Conservation (phyloP, 2,113 vertebrate species). For the Kryptolebias marmoratus region DNA sequence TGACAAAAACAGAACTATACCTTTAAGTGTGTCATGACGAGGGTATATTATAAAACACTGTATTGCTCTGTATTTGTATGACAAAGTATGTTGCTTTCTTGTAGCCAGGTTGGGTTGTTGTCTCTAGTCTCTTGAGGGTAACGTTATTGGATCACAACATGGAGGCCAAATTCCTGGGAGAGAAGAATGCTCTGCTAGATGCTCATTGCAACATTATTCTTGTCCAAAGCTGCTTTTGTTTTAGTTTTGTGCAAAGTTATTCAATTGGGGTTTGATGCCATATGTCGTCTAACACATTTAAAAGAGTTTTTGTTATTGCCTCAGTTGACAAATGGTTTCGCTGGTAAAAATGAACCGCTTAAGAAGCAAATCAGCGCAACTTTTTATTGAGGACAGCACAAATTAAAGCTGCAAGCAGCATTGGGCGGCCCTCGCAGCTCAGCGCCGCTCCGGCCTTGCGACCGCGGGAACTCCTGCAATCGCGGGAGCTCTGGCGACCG, state of each 20-base stretch:
- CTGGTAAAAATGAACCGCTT: neutral
- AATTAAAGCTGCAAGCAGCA: no score
- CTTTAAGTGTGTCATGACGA: conserved; percentile 28
- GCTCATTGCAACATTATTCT: conserved; percentile 24
- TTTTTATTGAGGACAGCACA: no score
- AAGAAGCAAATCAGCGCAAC: neutral
- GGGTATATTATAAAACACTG: conserved; percentile 36
- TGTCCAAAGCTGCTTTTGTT: conserved; percentile 22
- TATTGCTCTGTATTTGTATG: conserved; percentile 49
- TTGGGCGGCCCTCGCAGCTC: no score
- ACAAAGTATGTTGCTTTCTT: conserved; percentile 54
- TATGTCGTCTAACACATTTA: neutral
- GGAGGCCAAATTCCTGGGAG: conserved; percentile 58
- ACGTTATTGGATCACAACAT: conserved; percentile 53
- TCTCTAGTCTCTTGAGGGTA: conserved; percentile 52
- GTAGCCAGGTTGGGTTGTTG: conserved; percentile 42
- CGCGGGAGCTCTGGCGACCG: no score
- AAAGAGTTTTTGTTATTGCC: conserved; percentile 6
- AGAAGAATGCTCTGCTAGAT: conserved; percentile 35
- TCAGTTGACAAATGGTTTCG: no score
- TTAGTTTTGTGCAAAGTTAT: conserved; percentile 18
- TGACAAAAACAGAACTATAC: no score
- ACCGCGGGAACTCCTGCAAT: no score
- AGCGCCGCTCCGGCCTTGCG: no score
- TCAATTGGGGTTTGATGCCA: conserved; percentile 22